Evolutionary conservation across 2,888 invertebrate genomes (phyloP).

Genomic region (Drosophila colorata): DNA sequence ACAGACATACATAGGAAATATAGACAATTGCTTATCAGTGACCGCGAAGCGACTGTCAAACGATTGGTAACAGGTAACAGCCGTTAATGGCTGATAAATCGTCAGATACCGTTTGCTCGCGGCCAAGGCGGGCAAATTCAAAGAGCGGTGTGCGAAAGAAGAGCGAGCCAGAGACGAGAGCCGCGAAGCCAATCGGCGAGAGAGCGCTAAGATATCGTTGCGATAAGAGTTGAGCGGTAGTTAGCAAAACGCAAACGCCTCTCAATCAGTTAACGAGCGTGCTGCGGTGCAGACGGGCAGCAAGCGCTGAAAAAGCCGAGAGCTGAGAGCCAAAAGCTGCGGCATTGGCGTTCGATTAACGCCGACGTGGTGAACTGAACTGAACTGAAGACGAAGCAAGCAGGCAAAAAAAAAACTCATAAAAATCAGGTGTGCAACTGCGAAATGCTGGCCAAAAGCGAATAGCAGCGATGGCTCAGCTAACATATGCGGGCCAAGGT

Average conservation of each 20-base stretch:
- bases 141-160: slow-evolving; percentile 39
- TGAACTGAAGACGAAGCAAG: slow-evolving; percentile 33
- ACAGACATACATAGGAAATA: slow-evolving; percentile 10
- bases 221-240: slow-evolving; percentile 66
- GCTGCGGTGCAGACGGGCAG: slow-evolving; percentile 59
- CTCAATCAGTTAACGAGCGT: slow-evolving; percentile 73
- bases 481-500: slow-evolving; percentile 69
- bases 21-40: slow-evolving; percentile 50
- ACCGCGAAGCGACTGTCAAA: slow-evolving; percentile 21
- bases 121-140: slow-evolving; percentile 16
- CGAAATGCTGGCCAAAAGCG: slow-evolving; percentile 59
- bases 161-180: slow-evolving; percentile 32
- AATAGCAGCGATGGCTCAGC: slow-evolving; percentile 65
- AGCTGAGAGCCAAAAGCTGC: slow-evolving; percentile 29
- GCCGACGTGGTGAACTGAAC: slow-evolving; percentile 70
- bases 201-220: slow-evolving; percentile 36
- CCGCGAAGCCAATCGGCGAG: slow-evolving; percentile 13
- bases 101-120: slow-evolving; percentile 11
- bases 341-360: slow-evolving; percentile 66
- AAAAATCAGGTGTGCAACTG: slow-evolving; percentile 48
- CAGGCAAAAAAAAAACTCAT: slow-evolving; percentile 19
- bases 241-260: slow-evolving; percentile 33
- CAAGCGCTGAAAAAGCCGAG: slow-evolving; percentile 45
- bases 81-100: slow-evolving; percentile 61
- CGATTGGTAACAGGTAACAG: slow-evolving; percentile 34